Evolutionary conservation across 2,113 vertebrate genomes (phyloP), one percentile per base, ranked within the genome.

Genomic region (Orientallactaga bullata): DNA sequence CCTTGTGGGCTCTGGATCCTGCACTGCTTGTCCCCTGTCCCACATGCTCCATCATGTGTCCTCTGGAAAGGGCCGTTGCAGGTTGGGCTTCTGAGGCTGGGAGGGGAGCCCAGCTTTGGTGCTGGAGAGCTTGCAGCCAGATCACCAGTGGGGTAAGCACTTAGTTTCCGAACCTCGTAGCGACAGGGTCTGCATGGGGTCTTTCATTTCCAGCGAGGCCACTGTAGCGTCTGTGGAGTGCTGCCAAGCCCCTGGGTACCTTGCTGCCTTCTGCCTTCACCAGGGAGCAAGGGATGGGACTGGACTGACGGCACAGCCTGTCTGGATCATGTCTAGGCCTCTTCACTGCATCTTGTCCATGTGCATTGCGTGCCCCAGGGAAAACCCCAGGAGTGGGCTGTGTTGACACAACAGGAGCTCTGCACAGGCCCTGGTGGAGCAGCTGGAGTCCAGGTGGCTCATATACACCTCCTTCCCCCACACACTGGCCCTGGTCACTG

Each of bases 361-460:
- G 60, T 1, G 51, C n/a, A 13, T 0, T 28, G 35, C 11, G 6
- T 17, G 7, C 51, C 82, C n/a, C 58, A 65, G 35, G 39, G 76
- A 30, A 6, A 30, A 37, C 23, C 58, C 77, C 39, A 0, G 39
- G 77, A 35, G 28, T 63, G 26, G 8, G 9, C 63, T 55, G 74
- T 11, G 39, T 28, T 47, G 28, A 9, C 0, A 0, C 1, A 9
- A 2, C 0, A 0, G n/a, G 60, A 32, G 0, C 24, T n/a, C 42
- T 10, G 21, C 65, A 37, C 11, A 7, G 65, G 66, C 7, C 23
- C 30, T 0, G 4, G 15, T 3, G 28, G 11, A 47, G 7, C 39
- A 21, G 4, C 1, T 0, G 1, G 65, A 35, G 32, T 21, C 39
- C 0, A 26, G 9, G 4, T 28, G 21, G 1, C 1, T 39, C 1